Conservation (phyloP, 64 coral and sea anemone species). For the Stylophora pistillata region DNA sequence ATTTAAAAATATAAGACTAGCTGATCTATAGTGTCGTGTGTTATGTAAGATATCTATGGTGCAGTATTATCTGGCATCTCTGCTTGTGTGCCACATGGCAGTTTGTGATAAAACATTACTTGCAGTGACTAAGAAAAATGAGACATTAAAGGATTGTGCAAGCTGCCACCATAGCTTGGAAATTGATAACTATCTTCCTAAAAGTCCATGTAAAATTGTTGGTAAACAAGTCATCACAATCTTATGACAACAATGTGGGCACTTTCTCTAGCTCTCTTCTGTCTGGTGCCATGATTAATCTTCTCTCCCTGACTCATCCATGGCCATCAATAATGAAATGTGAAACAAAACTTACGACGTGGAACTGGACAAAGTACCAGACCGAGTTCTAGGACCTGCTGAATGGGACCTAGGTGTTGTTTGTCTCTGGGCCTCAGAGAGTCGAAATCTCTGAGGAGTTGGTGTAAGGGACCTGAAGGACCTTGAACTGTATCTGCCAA, state of each 20-base stretch:
- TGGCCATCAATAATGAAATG: background rate
- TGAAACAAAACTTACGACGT: conserved; percentile 68
- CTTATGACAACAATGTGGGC: background rate
- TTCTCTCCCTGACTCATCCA: background rate
- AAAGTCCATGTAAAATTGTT: too few species aligned
- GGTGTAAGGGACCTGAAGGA: conserved; percentile 50
- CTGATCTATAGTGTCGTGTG: too few species aligned
- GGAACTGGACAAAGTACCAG: conserved; percentile 71
- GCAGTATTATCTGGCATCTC: too few species aligned
- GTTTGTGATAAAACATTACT: too few species aligned
- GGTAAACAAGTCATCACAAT: background rate
- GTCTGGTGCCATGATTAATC: background rate
- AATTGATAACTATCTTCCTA: too few species aligned
- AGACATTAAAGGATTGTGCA: too few species aligned
- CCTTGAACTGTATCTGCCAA: background rate
- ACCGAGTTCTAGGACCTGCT: conserved; percentile 39
- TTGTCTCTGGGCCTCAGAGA: background rate
- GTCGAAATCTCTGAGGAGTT: conserved; percentile 8
- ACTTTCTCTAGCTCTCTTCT: background rate
- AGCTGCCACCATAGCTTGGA: too few species aligned
- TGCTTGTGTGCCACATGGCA: too few species aligned
- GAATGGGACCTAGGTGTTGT: conserved; percentile 49
- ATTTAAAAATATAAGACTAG: too few species aligned
- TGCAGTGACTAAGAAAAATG: too few species aligned
- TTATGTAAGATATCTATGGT: too few species aligned